These are phyloP conservation scores for Encarsia formosa DNA, from an alignment of 2,888 invertebrate genomes.

Conservation along the genomic window DNA sequence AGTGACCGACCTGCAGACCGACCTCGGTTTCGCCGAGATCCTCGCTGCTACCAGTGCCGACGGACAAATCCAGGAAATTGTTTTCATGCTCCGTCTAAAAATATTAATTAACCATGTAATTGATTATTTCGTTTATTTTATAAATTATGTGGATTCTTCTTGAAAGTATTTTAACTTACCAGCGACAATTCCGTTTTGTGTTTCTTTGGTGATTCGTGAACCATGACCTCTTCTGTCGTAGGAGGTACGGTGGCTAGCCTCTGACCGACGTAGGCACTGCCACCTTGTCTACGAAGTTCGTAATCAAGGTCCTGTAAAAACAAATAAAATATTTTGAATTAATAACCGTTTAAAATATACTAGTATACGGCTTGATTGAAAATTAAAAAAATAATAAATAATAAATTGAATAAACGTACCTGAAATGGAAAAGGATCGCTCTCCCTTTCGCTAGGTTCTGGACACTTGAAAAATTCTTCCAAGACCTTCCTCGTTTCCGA, in stretches of 20 bases:
- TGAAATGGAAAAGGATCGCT: constrained; percentile 53
- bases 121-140: background rate
- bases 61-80: constrained; percentile 59
- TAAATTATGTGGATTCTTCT: background rate
- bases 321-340: background rate
- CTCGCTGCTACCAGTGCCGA: constrained; percentile 62
- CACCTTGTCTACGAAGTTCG: constrained; percentile 69
- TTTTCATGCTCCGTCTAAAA: constrained; percentile 56
- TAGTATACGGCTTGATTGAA: too few relatives aligned
- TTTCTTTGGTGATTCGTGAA: constrained; percentile 49
- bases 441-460: constrained; percentile 62
- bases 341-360: background rate
- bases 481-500: constrained; percentile 88
- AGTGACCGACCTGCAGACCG: constrained; percentile 64
- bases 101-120: too few relatives aligned
- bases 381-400: too few relatives aligned
- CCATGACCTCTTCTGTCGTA: constrained; percentile 47
- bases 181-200: constrained; percentile 46
- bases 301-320: constrained; percentile 67
- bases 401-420: constrained; percentile 35
- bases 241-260: constrained; percentile 62
- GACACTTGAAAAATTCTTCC: constrained; percentile 87
- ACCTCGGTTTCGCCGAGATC: constrained; percentile 65
- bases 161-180: constrained; percentile 35
- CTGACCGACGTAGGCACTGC: constrained; percentile 75